phyloP scores from a whole-genome alignment of 2,888 invertebrate species.

The Drosophila pseudotakahashii region DNA sequence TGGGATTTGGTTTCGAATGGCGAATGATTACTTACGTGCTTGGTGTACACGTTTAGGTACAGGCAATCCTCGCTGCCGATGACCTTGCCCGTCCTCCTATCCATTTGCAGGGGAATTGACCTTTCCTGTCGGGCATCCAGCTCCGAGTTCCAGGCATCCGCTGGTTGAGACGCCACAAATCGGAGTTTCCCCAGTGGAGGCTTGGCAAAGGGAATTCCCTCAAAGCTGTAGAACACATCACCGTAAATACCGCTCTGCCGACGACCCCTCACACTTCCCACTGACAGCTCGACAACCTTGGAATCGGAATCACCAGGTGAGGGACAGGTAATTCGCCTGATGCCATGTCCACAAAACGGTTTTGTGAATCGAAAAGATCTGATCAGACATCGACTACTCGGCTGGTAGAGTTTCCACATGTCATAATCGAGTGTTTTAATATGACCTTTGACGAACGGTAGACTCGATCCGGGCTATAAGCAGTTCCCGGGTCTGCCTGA shows the following conservation, averaged over 20 bases:
- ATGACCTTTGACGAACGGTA: slow-evolving; percentile 4
- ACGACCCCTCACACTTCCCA: slow-evolving; percentile 73
- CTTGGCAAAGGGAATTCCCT: slow-evolving; percentile 78
- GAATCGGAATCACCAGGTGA: slow-evolving; percentile 17
- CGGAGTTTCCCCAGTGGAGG: slow-evolving; percentile 73
- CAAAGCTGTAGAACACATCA: slow-evolving; percentile 68
- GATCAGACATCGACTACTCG: slow-evolving; percentile 3
- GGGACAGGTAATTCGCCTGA: not conserved
- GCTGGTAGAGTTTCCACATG: slow-evolving; percentile 38
- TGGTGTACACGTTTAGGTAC: slow-evolving; percentile 75
- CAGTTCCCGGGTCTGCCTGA: not conserved
- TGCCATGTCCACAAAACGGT: not conserved
- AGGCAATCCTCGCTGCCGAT: slow-evolving; percentile 79
- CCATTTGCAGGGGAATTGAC: slow-evolving; percentile 57
- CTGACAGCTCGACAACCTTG: slow-evolving; percentile 51
- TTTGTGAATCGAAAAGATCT: slow-evolving; percentile 20
- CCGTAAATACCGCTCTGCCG: slow-evolving; percentile 64
- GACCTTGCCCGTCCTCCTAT: slow-evolving; percentile 49
- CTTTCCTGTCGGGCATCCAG: slow-evolving; percentile 60
- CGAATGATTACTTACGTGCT: slow-evolving; percentile 52
- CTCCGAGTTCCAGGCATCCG: slow-evolving; percentile 82
- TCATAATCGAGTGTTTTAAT: slow-evolving; percentile 14
- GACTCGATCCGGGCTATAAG: slow-evolving; percentile 12
- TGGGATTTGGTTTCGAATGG: too few relatives aligned
- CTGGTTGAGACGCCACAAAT: slow-evolving; percentile 79